A percentile compares a stretch with the other conserved stretches of the same genome.
phyloP scores from a whole-genome alignment of 2,888 invertebrate genomes.

The Lycophotia porphyrea region DNA sequence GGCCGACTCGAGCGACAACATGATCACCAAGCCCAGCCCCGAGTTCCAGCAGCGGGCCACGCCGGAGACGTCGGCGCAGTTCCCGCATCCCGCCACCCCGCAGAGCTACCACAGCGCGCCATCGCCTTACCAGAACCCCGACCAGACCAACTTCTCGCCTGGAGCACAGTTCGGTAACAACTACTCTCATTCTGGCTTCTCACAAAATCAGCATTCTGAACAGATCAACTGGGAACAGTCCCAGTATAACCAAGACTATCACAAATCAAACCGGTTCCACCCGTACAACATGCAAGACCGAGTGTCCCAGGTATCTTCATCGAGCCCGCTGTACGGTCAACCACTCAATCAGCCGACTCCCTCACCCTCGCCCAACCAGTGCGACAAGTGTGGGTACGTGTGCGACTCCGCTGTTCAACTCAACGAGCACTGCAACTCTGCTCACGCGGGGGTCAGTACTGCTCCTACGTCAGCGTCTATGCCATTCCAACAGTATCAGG shows the following conservation, averaged over 20 bases:
- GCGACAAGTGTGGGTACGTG: slow-evolving; percentile 95
- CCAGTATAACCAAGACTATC: slow-evolving; percentile 86
- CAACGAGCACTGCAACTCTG: slow-evolving; percentile 93
- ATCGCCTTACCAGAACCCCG: slow-evolving; percentile 91
- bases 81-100: slow-evolving; percentile 92
- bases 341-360: slow-evolving; percentile 92
- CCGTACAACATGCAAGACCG: slow-evolving; percentile 90
- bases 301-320: slow-evolving; percentile 88
- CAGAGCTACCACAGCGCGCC: slow-evolving; percentile 92
- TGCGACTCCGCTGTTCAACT: slow-evolving; percentile 94
- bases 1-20: slow-evolving; percentile 94
- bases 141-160: slow-evolving; percentile 91
- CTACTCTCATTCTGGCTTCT: slow-evolving; percentile 88
- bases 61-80: slow-evolving; percentile 90
- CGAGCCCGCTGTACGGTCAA: slow-evolving; percentile 90
- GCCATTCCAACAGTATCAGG: slow-evolving; percentile 89
- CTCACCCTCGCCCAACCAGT: slow-evolving; percentile 93
- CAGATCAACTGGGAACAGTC: slow-evolving; percentile 88
- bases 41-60: slow-evolving; percentile 90
- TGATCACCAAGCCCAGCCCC: slow-evolving; percentile 91
- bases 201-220: slow-evolving; percentile 87
- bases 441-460: slow-evolving; percentile 89
- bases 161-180: slow-evolving; percentile 88
- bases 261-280: slow-evolving; percentile 86
- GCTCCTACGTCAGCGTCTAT: slow-evolving; percentile 84